Evolutionary conservation across 2,113 vertebrate species (phyloP).

Genomic region (Chlorodrepanis virens): DNA sequence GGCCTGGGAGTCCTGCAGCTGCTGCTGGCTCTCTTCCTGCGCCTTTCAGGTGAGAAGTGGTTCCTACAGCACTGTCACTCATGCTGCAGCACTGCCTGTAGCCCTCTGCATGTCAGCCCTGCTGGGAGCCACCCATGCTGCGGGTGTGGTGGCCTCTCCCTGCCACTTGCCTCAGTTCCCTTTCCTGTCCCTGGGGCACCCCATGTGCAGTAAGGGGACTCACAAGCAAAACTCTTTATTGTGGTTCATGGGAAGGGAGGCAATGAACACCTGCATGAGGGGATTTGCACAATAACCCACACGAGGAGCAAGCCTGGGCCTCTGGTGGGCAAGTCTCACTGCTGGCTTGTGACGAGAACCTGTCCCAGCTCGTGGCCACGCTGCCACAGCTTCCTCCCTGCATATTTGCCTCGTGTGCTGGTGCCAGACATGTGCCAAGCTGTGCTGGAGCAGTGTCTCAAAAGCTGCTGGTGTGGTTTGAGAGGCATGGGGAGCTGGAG

Average conservation of each 20-base stretch:
- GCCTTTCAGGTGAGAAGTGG: neutral
- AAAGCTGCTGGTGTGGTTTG: neutral
- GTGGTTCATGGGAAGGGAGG: neutral
- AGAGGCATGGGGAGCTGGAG: neutral
- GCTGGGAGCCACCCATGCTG: rapidly evolving
- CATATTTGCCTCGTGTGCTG: rapidly evolving
- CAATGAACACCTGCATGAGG: neutral
- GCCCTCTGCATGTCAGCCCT: neutral
- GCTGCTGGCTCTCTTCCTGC: neutral
- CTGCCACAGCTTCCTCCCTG: neutral
- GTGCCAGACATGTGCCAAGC: rapidly evolving
- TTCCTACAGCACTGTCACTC: neutral
- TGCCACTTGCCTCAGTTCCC: neutral
- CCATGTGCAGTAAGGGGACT: neutral
- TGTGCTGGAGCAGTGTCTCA: neutral
- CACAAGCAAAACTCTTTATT: neutral
- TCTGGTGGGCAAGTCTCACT: neutral
- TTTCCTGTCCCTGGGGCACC: neutral
- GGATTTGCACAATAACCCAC: neutral
- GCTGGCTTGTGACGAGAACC: neutral
- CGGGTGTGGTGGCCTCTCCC: neutral
- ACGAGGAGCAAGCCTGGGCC: neutral
- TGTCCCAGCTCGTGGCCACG: rapidly evolving
- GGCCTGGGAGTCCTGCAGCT: neutral
- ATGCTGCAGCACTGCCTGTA: neutral